Evolutionary conservation across 2,888 invertebrate genomes (phyloP), one percentile per base, ranked within the genome.

Genomic region (Acanthosepion lycidas): DNA sequence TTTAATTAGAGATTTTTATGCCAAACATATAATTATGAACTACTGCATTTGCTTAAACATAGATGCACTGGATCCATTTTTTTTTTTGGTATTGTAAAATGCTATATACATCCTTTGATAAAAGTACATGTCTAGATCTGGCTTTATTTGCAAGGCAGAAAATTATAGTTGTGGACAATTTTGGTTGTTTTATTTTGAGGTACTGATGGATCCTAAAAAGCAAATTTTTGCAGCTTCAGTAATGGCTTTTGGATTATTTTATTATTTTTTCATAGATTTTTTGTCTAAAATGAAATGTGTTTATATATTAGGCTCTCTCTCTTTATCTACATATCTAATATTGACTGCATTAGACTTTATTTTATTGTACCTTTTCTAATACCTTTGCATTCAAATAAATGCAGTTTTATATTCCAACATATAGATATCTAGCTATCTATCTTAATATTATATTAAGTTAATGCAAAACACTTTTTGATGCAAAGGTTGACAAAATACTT

Each of bases 11-110:
- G 15, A 78, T 78, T 78, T 78, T 59, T 15, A 78, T n/a, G n/a
- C n/a, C n/a, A 78, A 78, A 78, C 78, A n/a, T 78, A 78, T 78
- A 78, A 78, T 78, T 78, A 33, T 33, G n/a, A 78, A 78, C 78
- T 33, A 12, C n/a, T 78, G 78, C 78, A n/a, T 78, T 78, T 33
- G 18, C 78, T 33, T 78, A 18, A 5, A n/a, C 78, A n/a, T 78
- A n/a, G n/a, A 78, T 33, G 33, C 15, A 33, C 78, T 78, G 78
- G 12, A 59, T 26, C n/a, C n/a, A n/a, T 33, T 8, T 78, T 12
- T 78, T 18, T 15, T 15, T 78, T 33, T 33, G 78, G n/a, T 78
- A 9, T 78, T n/a, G n/a, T 15, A n/a, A 78, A 78, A 18, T 78
- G 78, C 78, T 33, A n/a, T 78, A 33, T 78, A 33, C n/a, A 78